These are phyloP conservation scores for Stenichneumon culpator DNA, from an alignment of 2,888 invertebrate species.

Conservation along the genomic window DNA sequence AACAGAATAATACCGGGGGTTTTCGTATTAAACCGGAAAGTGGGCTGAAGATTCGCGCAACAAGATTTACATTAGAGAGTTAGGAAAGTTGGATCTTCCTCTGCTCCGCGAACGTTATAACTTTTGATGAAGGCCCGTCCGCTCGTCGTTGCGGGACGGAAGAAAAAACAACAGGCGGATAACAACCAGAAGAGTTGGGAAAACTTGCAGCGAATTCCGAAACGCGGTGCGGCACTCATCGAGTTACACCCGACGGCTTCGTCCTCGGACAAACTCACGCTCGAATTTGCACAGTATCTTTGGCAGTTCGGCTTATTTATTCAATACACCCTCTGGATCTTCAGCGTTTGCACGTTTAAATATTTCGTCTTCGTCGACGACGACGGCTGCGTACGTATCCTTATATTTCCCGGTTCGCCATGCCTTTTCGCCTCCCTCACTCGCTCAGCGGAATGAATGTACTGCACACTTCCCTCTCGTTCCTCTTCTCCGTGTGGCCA, in stretches of 20 bases:
- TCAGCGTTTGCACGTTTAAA: slow-evolving; percentile 39
- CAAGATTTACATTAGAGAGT: neutral
- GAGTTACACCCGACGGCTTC: neutral
- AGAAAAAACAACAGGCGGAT: neutral
- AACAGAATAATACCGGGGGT: neutral
- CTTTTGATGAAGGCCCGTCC: neutral
- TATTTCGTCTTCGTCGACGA: slow-evolving; percentile 45
- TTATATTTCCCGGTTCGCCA: slow-evolving; percentile 13
- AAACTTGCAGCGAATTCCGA: neutral
- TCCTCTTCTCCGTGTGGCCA: slow-evolving; percentile 18
- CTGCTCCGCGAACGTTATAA: neutral
- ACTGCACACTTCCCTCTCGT: slow-evolving; percentile 9
- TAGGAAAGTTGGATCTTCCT: neutral
- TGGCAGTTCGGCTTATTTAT: slow-evolving; percentile 56
- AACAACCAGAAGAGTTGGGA: neutral
- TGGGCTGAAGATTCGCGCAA: neutral
- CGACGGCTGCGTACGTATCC: slow-evolving; percentile 37
- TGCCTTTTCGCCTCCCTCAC: slow-evolving; percentile 25
- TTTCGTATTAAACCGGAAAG: neutral
- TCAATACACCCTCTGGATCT: slow-evolving; percentile 44
- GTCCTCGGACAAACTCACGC: slow-evolving; percentile 2
- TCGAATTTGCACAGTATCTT: slow-evolving; percentile 54
- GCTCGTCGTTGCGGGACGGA: neutral
- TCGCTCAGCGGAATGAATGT: slow-evolving; percentile 24
- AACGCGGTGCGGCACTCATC: neutral